phyloP scores from a whole-genome alignment of 2,113 vertebrate genomes.

The Chascanopsetta lugubris region DNA sequence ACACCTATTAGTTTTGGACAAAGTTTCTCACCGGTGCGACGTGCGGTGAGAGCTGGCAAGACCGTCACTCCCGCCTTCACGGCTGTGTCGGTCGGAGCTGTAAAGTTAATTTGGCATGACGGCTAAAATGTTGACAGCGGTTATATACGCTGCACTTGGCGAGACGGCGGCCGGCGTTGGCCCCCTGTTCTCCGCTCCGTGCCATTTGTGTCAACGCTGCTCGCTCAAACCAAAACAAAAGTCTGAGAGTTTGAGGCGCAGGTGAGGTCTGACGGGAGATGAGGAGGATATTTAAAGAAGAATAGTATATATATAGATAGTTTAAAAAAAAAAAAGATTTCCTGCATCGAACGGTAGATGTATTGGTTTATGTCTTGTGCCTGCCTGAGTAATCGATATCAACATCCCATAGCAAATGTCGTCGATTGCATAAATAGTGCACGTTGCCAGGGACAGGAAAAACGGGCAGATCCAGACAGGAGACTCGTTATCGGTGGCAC shows the following conservation, averaged over 20 bases:
- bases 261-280: background rate
- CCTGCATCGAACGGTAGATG: constrained; percentile 25
- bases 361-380: constrained; percentile 16
- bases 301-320: no score
- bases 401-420: constrained; percentile 30
- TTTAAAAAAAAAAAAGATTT: no score
- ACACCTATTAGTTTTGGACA: constrained; percentile 51
- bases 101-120: constrained; percentile 50
- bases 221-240: constrained; percentile 5
- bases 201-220: constrained; percentile 20
- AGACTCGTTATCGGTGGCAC: no score
- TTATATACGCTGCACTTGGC: constrained; percentile 7
- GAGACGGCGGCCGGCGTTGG: constrained; percentile 37
- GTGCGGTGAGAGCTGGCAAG: constrained; percentile 39
- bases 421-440: constrained; percentile 20
- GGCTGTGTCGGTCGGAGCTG: constrained; percentile 9
- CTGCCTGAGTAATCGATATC: constrained; percentile 11
- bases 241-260: constrained; percentile 12
- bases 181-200: constrained; percentile 10
- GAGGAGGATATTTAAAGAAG: background rate
- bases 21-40: constrained; percentile 21
- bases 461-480: no score
- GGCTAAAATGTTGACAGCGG: constrained; percentile 38
- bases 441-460: constrained; percentile 38
- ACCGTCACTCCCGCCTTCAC: constrained; percentile 23